phyloP scores from a whole-genome alignment of 2,888 invertebrate genomes.

The Stramonita haemastoma region DNA sequence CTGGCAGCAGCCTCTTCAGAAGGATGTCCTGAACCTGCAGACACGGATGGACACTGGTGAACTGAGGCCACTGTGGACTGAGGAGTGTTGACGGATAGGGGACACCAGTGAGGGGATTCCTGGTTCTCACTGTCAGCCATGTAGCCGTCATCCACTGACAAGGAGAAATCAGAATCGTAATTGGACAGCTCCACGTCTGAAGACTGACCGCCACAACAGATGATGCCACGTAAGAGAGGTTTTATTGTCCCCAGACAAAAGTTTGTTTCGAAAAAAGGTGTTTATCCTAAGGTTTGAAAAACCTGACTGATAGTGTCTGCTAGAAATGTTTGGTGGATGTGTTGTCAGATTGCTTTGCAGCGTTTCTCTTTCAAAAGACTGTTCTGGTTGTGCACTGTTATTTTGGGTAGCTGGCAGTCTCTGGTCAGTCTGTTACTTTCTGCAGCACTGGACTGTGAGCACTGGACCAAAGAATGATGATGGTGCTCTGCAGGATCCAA shows the following conservation, averaged over 20 bases:
- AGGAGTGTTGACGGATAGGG: neutral
- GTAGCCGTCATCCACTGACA: constrained; percentile 27
- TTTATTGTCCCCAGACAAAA: neutral
- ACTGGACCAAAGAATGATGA: neutral
- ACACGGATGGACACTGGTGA: neutral
- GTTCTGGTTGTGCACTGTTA: neutral
- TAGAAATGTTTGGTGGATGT: neutral
- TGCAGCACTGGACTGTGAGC: neutral
- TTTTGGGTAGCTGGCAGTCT: neutral
- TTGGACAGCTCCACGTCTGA: neutral
- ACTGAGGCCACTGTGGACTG: neutral
- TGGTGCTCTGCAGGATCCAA: neutral
- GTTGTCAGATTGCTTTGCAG: neutral
- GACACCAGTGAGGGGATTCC: neutral
- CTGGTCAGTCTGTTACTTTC: neutral
- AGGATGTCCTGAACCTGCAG: neutral
- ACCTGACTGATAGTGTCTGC: neutral
- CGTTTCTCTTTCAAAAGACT: neutral
- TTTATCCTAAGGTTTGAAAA: neutral
- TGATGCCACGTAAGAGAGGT: neutral
- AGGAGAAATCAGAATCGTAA: neutral
- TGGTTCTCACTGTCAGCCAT: constrained; percentile 33
- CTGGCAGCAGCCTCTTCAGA: neutral
- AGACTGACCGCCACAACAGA: neutral
- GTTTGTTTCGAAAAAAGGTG: neutral